phyloP scores from a whole-genome alignment of 2,888 invertebrate genomes.

The Geotrupes spiniger region DNA sequence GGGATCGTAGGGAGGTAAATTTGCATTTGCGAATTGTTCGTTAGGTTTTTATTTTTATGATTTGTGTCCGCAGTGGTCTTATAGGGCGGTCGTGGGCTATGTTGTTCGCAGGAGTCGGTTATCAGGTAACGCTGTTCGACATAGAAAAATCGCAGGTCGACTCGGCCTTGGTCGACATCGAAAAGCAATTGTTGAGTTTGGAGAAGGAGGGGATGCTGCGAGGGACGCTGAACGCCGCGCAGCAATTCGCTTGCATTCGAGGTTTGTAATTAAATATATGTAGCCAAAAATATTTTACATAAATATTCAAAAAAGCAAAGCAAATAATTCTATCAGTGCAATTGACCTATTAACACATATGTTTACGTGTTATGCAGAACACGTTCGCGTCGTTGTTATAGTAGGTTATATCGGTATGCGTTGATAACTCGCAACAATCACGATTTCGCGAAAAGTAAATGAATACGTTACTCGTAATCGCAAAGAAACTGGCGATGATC shows the following conservation, averaged over 20 bases:
- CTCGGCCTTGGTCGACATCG: conserved; percentile 71
- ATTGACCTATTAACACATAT: too few relatives aligned
- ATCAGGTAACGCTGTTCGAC: conserved; percentile 84
- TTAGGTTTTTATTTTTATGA: not conserved
- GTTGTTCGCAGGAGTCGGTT: conserved; percentile 91
- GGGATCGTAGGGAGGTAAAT: conserved; percentile 74
- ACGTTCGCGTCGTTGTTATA: too few relatives aligned
- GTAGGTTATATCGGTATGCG: too few relatives aligned
- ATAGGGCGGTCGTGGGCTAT: conserved; percentile 97
- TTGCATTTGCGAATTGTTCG: not conserved
- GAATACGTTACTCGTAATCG: too few relatives aligned
- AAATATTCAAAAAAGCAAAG: not conserved
- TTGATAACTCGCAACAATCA: too few relatives aligned
- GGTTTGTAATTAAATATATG: too few relatives aligned
- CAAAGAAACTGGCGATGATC: too few relatives aligned
- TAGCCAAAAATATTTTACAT: not conserved
- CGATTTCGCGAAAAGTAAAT: too few relatives aligned
- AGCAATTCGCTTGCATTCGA: conserved; percentile 76
- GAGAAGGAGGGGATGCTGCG: conserved; percentile 72
- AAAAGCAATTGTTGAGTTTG: conserved; percentile 66
- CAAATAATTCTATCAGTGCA: too few relatives aligned
- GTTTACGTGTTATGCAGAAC: too few relatives aligned
- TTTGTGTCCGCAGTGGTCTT: conserved; percentile 69
- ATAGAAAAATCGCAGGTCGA: conserved; percentile 72
- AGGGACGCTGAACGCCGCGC: conserved; percentile 68